A percentile compares a stretch with the other conserved stretches of the same genome.
Evolutionary conservation across 2,888 invertebrate species (phyloP).

Genomic region (Pammene aurita): DNA sequence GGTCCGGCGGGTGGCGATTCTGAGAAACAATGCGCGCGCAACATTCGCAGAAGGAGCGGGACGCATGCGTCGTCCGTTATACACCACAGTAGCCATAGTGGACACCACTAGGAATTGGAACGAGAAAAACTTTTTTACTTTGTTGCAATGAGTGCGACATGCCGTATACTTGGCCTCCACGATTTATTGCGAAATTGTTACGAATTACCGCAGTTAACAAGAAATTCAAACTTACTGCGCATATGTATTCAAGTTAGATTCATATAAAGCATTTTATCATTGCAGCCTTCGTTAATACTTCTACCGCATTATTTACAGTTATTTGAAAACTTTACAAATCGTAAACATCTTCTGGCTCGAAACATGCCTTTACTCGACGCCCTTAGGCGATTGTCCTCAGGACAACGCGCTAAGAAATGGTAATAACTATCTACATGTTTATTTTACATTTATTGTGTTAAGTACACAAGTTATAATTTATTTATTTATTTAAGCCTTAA

Average conservation of each 20-base stretch:
- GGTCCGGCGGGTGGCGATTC: conserved; percentile 71
- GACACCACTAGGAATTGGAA: conserved; percentile 73
- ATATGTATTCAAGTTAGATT: conserved; percentile 29
- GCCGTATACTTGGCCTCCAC: conserved; percentile 60
- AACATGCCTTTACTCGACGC: conserved; percentile 31
- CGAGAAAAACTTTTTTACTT: conserved; percentile 77
- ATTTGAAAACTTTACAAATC: conserved; percentile 31
- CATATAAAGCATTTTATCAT: conserved; percentile 7
- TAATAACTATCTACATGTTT: not conserved
- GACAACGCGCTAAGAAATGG: conserved; percentile 11
- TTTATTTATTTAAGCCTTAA: too few species aligned
- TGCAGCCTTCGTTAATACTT: not conserved
- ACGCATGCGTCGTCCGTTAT: conserved; percentile 69
- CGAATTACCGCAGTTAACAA: conserved; percentile 66
- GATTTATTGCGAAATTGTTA: conserved; percentile 76
- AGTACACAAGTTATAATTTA: too few species aligned
- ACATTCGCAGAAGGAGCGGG: conserved; percentile 79
- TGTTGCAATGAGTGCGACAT: conserved; percentile 72
- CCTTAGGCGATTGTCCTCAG: conserved; percentile 23
- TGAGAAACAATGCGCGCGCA: conserved; percentile 76
- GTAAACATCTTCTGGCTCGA: conserved; percentile 37
- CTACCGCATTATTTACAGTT: not conserved
- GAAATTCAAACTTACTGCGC: conserved; percentile 47
- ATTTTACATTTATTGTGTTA: too few species aligned
- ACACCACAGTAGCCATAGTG: conserved; percentile 60